Evolutionary conservation across 1,140 invertebrate species (phyloP), one percentile per base, ranked within the genome.

Genomic region (Philopotamus ludificatus): DNA sequence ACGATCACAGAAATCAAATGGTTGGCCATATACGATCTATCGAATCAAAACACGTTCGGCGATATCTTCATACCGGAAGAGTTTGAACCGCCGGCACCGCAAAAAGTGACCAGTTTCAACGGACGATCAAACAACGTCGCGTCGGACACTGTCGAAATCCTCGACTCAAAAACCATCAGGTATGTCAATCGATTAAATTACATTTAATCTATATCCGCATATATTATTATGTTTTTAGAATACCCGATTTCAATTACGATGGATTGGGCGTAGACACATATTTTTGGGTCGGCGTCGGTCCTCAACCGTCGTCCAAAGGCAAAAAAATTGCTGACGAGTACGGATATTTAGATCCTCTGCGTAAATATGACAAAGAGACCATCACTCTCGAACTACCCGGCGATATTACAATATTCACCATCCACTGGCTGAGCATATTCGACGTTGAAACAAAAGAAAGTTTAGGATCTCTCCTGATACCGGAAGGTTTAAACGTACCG

Each of bases 1-100:
- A 92, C 89, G 73, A 87, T 97, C 55, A 89, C 87, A 0, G 91
- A 94, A 53, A 87, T 95, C 44, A 93, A 92, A 76, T 96, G 94
- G 94, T 85, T 97, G 51, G 88, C 93, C 0, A 83, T 97, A 20
- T 96, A 94, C 74, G 94, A 97, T 80, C 80, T 97, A 8, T 84
- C 84, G 41, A 88, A 84, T 72, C 90, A 94, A 80, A 93, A 91
- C 74, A 87, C 92, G 18, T 95, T 93, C 77, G 94, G 90, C 0
- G 94, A 96, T 77, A 87, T 96, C 23, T 93, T 90, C 72, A 89
- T 96, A 68, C 92, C 92, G 0, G 93, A 96, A 71, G 92, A 92
- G 58, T 95, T 96, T 74, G 90, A 94, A 72, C 88, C 93, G n/a
- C 94, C 94, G 0, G 78, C 84, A 12, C 82, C 87, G 0, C 89